Conservation (phyloP, 2,888 invertebrate genomes). For the Pogonocherus hispidulus region DNA sequence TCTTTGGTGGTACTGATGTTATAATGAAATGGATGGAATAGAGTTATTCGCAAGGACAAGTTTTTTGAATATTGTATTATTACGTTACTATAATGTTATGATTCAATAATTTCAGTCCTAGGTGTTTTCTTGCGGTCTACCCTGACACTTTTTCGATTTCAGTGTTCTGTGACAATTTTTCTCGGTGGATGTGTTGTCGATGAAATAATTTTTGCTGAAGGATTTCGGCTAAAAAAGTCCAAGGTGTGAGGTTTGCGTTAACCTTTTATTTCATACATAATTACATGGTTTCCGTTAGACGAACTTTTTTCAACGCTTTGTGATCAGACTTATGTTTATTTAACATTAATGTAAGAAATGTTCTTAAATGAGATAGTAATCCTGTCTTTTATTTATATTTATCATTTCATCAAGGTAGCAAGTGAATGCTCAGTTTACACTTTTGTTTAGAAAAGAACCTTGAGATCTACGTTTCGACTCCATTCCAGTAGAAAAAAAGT, state of each 20-base stretch:
- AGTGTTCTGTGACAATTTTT: neutral
- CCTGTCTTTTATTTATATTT: constrained; percentile 47
- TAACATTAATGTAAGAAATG: constrained; percentile 20
- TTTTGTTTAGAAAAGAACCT: constrained; percentile 60
- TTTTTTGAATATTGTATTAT: too few species aligned
- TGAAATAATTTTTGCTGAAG: neutral
- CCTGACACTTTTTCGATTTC: neutral
- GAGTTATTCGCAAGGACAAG: too few species aligned
- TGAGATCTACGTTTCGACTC: constrained; percentile 57
- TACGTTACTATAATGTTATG: too few species aligned
- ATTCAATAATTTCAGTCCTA: neutral
- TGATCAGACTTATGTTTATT: constrained; percentile 3
- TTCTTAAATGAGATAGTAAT: constrained; percentile 32
- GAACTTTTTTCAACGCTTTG: neutral
- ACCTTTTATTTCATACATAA: constrained; percentile 35
- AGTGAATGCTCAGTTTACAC: constrained; percentile 59
- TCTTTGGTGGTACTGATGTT: too few species aligned
- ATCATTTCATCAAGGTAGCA: constrained; percentile 60
- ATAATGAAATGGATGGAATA: too few species aligned
- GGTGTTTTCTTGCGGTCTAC: neutral
- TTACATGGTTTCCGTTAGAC: constrained; percentile 28
- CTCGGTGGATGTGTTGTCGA: too few species aligned
- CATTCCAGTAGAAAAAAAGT: constrained; percentile 50
- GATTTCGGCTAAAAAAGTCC: constrained; percentile 10
- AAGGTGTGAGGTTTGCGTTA: constrained; percentile 15